A percentile compares a stretch with the other conserved stretches of the same genome.
These are phyloP conservation scores for Heliconius charithonia DNA, from an alignment of 2,888 invertebrate species.

Conservation along the genomic window DNA sequence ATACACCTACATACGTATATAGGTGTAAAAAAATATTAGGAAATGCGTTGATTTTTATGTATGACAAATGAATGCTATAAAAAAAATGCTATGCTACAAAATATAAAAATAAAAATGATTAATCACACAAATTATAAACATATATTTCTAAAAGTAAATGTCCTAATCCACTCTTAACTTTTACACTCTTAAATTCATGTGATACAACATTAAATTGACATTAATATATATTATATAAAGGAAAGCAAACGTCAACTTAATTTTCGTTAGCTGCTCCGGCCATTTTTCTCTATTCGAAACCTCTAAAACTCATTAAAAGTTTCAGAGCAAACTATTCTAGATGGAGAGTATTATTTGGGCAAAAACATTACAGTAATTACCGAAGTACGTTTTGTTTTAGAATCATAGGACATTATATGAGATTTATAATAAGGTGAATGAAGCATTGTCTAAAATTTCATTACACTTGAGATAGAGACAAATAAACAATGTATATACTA, in stretches of 20 bases:
- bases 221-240: neutral
- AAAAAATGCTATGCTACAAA: too few species aligned
- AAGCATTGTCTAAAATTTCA: slow-evolving; percentile 4
- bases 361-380: slow-evolving; percentile 44
- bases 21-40: too few species aligned
- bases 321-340: slow-evolving; percentile 46
- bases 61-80: too few species aligned
- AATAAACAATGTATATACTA: slow-evolving; percentile 22
- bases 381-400: slow-evolving; percentile 32
- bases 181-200: neutral
- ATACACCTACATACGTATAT: too few species aligned
- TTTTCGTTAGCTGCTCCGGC: slow-evolving; percentile 41
- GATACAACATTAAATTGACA: neutral
- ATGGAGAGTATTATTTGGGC: slow-evolving; percentile 47
- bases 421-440: neutral
- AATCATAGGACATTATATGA: slow-evolving; percentile 8
- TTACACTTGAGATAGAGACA: slow-evolving; percentile 10
- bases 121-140: neutral
- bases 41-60: too few species aligned
- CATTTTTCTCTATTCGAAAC: slow-evolving; percentile 48
- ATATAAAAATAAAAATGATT: neutral
- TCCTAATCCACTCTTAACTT: neutral
- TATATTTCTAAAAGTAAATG: neutral
- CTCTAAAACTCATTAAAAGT: slow-evolving; percentile 51
- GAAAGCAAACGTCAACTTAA: slow-evolving; percentile 33